Conservation (phyloP, 2,797 vertebrate genomes). For the Pangasius sanitwongsei region DNA sequence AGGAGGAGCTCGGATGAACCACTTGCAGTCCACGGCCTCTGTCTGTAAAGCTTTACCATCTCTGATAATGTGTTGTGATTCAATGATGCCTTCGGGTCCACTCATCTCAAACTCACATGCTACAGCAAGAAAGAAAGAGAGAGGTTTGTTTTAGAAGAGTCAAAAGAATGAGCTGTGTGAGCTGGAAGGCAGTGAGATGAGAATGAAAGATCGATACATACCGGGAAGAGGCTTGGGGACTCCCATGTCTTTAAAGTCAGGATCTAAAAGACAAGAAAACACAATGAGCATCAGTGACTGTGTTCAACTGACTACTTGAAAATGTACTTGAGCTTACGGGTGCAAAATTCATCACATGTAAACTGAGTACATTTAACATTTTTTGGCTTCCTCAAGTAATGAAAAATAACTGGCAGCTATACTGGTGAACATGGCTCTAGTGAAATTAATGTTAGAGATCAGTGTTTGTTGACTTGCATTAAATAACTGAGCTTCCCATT, state of each 20-base stretch:
- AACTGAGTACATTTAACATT: background rate
- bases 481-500: background rate
- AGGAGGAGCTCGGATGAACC: constrained; percentile 96
- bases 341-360: background rate
- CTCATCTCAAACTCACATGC: constrained; percentile 98
- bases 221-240: constrained; percentile 95
- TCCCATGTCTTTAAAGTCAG: constrained; percentile 97
- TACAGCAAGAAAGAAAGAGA: constrained; percentile 63
- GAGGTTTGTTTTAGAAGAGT: background rate
- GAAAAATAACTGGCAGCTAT: background rate
- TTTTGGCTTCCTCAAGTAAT: background rate
- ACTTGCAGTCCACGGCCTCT: constrained; percentile 98
- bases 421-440: background rate
- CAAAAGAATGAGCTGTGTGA: constrained; percentile 11
- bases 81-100: constrained; percentile 96
- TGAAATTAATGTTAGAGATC: background rate
- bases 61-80: constrained; percentile 93
- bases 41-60: constrained; percentile 90
- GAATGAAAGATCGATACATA: constrained; percentile 77
- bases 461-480: background rate
- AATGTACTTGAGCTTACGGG: background rate
- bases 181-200: constrained; percentile 19
- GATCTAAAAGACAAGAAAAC: constrained; percentile 78
- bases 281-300: background rate
- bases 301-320: background rate